A percentile compares a stretch with the other conserved stretches of the same genome.
Conservation (phyloP, 2,113 vertebrate species). For the Genyomyrus donnyi region DNA sequence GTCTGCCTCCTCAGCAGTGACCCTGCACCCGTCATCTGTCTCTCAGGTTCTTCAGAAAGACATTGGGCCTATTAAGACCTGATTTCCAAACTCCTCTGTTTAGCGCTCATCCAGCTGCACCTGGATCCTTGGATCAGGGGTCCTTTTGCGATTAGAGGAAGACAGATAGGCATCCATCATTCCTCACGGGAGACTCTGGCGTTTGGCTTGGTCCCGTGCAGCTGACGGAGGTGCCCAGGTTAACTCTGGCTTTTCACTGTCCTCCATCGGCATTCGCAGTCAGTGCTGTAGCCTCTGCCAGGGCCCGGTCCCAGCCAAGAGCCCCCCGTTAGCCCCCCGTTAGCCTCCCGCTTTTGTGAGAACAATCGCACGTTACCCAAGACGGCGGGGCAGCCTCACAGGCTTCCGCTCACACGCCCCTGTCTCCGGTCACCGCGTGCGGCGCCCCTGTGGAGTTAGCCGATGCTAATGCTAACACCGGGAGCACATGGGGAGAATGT, state of each 20-base stretch:
- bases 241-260: neutral
- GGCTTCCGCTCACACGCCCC: neutral
- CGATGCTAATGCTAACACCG: neutral
- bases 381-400: neutral
- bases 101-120: neutral
- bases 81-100: neutral
- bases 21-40: neutral
- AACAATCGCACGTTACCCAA: neutral
- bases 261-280: neutral
- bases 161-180: neutral
- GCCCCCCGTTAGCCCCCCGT: neutral
- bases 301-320: neutral
- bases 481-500: neutral
- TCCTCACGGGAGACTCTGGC: slow-evolving; percentile 5
- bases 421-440: neutral
- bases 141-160: neutral
- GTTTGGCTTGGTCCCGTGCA: slow-evolving; percentile 44
- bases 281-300: neutral
- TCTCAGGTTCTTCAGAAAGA: neutral
- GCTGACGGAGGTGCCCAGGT: neutral
- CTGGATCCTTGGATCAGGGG: neutral
- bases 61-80: neutral
- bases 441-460: neutral
- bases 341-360: neutral
- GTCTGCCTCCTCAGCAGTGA: neutral